Base-by-base conservation (phyloP, 2,888 invertebrate genomes). In the Lochmaea crataegi region DNA sequence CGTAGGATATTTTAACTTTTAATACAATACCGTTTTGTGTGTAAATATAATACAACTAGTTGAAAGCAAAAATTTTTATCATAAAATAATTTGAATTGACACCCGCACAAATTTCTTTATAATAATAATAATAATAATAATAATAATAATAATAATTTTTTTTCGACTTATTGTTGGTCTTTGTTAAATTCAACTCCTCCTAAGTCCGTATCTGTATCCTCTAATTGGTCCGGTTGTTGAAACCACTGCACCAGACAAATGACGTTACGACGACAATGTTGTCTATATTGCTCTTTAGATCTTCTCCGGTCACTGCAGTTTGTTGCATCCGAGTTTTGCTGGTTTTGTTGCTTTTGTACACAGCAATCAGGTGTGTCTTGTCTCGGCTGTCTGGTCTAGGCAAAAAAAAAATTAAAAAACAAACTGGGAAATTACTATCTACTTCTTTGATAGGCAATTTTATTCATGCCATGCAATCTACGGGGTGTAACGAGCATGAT, bases 221-320 rank as follows among this genome's bases (percentile, higher is more conserved):
- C 70, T 74, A 74, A 74, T 74, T 74, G 74, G 70, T 48, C 71
- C 57, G 64, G 70, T 74, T 74, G 66, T 68, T 48, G 51, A 42
- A 61, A 68, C 68, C 68, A 68, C 68, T 48, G 68, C 61, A 60
- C 32, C 68, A 68, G 68, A 68, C 68, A 68, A 68, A 68, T 61
- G 68, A 68, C 58, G 48, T 48, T 45, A 42, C 65, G 48, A 45
- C 65, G 65, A 51, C 65, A 32, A 60, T 26, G 51, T 58, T 61
- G 68, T 68, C 68, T 68, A 61, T 68, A 57, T 68, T 61, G 66
- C 66, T 68, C 60, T 60, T 60, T n/a, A 38, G 14, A 60, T 60
- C 60, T 60, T 60, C 58, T 38, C 32, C 60, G 60, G 60, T 60
- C 60, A 60, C 38, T 60, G 60, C 60, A 60, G 60, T 60, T 60